phyloP scores from a whole-genome alignment of 2,113 vertebrate species.

The Eidolon helvum region DNA sequence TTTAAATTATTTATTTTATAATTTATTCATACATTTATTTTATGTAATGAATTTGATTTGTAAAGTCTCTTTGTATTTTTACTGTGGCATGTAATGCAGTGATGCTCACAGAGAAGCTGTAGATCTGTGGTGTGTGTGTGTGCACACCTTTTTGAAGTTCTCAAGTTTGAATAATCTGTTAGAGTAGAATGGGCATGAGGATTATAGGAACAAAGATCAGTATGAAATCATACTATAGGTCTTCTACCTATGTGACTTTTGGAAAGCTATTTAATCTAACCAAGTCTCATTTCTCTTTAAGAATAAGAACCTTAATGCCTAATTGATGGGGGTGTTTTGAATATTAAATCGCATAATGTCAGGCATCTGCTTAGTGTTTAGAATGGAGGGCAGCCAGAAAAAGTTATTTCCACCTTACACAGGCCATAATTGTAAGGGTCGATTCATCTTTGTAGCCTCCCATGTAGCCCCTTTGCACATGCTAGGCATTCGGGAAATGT shows the following conservation, averaged over 20 bases:
- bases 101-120: not conserved
- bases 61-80: not conserved
- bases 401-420: not conserved
- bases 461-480: not conserved
- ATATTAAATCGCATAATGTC: not conserved
- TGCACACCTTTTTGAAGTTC: not conserved
- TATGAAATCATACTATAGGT: not conserved
- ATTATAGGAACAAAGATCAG: not conserved
- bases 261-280: not conserved
- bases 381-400: not conserved
- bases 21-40: not conserved
- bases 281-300: not conserved
- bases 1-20: not conserved
- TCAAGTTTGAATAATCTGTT: not conserved
- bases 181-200: not conserved
- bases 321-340: not conserved
- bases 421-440: not conserved
- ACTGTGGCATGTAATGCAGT: not conserved
- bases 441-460: not conserved
- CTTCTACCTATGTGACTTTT: not conserved
- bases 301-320: not conserved
- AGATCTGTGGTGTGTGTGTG: too few relatives aligned
- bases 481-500: not conserved
- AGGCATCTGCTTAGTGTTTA: not conserved
- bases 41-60: not conserved